Evolutionary conservation across 2,888 invertebrate species (phyloP).

Genomic region (Rutpela maculata): DNA sequence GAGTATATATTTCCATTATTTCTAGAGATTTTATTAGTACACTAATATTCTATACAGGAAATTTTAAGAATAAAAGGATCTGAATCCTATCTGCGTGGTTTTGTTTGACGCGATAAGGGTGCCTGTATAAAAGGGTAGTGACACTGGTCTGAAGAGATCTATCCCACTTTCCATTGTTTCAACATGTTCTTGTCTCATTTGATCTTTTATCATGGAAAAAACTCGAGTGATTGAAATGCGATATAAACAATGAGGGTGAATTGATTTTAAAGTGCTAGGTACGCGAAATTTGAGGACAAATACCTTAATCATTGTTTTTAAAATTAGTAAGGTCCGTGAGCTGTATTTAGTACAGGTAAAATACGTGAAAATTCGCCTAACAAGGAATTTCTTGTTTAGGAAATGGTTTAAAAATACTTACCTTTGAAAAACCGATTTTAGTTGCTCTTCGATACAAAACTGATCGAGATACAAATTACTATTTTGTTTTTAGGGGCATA

Average conservation of each 20-base stretch:
- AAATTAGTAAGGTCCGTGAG: not conserved
- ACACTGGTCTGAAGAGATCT: conserved; percentile 61
- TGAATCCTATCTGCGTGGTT: conserved; percentile 53
- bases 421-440: no score
- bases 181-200: conserved; percentile 69
- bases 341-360: no score
- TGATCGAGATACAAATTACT: no score
- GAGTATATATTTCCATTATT: conserved; percentile 5
- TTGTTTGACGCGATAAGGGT: conserved; percentile 62
- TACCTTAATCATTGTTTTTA: not conserved
- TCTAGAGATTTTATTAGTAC: conserved; percentile 46
- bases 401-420: no score
- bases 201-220: conserved; percentile 65
- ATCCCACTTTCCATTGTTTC: conserved; percentile 69
- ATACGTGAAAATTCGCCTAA: no score
- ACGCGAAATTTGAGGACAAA: conserved; percentile 44
- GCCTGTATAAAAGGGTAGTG: conserved; percentile 63
- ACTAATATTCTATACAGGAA: not conserved
- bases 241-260: conserved; percentile 66
- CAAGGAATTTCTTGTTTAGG: no score
- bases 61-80: conserved; percentile 56
- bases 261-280: conserved; percentile 60
- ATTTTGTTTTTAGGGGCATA: no score
- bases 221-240: conserved; percentile 66
- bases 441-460: no score